Evolutionary conservation across 2,888 invertebrate genomes (phyloP), one percentile per base, ranked within the genome.

Genomic region (Drosophila neotestacea): DNA sequence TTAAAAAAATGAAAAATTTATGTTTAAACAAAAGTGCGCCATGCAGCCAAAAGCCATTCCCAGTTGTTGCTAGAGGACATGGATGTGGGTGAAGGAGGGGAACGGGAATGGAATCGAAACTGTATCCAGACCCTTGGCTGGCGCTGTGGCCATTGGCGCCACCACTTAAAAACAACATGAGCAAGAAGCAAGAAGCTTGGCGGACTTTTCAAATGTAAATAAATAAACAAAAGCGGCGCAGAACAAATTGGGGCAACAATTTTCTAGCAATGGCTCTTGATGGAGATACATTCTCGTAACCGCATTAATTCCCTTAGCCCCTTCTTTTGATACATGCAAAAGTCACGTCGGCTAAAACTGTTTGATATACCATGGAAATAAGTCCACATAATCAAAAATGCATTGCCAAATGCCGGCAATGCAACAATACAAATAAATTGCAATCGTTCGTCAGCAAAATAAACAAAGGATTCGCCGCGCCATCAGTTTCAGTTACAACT

Each of bases 371-470:
- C 52, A 52, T 61, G 67, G 77, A 82, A 79, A 84, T 86, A 81
- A 79, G 81, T 81, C 70, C 85, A 89, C 77, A 84, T 81, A 73
- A 81, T 87, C 87, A 89, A 73, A 85, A 81, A 79, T 81, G 81
- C 85, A 89, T 73, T 74, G 75, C 83, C 77, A 86, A 81, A 85
- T 85, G 87, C 70, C 76, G 77, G 75, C 80, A 85, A 87, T 87
- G 89, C 89, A 89, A 85, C 89, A 85, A 89, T 85, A 89, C 85
- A 85, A 85, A 85, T 85, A 85, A 85, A 85, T 85, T 85, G 85
- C 85, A 82, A 77, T 85, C 85, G 88, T 88, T 85, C 89, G 89
- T 85, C 85, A 85, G 85, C 68, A n/a, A 61, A 69, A 32, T 36
- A 81, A 88, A 81, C 82, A 81, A 86, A 88, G 77, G 77, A 73